phyloP scores from a whole-genome alignment of 2,888 invertebrate species.

The Hyles lineata region DNA sequence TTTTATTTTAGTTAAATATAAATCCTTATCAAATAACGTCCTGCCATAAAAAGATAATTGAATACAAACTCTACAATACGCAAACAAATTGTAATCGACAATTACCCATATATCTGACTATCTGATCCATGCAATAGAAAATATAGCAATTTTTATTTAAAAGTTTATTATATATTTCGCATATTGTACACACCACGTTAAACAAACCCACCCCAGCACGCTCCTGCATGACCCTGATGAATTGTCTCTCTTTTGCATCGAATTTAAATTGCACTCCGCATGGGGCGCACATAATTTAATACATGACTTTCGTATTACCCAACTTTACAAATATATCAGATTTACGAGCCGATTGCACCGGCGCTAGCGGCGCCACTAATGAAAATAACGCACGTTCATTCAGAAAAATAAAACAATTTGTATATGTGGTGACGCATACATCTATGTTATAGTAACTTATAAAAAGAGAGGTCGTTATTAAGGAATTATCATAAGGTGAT shows the following conservation, averaged over 20 bases:
- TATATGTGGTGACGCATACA: too few species aligned
- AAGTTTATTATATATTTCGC: constrained; percentile 9
- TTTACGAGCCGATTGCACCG: constrained; percentile 14
- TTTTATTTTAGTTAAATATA: too few species aligned
- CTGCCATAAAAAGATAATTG: too few species aligned
- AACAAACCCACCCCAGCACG: constrained; percentile 39
- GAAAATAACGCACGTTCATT: neutral
- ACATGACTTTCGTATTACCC: constrained; percentile 35
- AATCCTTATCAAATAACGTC: too few species aligned
- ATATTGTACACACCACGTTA: constrained; percentile 38
- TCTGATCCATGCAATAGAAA: too few species aligned
- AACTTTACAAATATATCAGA: constrained; percentile 26
- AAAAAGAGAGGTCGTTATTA: too few species aligned
- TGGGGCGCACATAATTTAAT: constrained; percentile 65
- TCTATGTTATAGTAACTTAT: too few species aligned
- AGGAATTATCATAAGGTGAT: too few species aligned
- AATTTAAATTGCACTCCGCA: constrained; percentile 60
- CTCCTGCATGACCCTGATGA: constrained; percentile 39
- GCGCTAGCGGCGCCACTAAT: neutral
- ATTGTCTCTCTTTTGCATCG: constrained; percentile 38
- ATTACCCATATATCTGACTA: too few species aligned
- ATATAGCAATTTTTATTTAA: neutral
- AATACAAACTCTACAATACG: too few species aligned
- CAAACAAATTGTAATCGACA: too few species aligned
- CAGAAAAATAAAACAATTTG: too few species aligned